Conservation (phyloP, 2,888 invertebrate species). For the Ethmia dodecea region DNA sequence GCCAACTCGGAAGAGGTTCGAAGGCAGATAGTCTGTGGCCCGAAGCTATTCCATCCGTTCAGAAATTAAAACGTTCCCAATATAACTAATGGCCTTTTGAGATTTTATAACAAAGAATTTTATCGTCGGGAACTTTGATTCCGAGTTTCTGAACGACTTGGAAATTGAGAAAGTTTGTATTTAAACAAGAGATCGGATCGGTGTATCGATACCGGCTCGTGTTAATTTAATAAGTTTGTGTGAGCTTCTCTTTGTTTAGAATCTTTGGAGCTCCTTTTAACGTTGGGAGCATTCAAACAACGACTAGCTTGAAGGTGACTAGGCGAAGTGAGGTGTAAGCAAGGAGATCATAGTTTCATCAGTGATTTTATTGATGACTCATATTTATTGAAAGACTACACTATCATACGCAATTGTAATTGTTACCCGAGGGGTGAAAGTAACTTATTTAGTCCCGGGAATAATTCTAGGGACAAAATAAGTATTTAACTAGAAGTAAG, state of each 20-base stretch:
- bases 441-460: too few relatives aligned
- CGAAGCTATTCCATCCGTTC: conserved; percentile 8
- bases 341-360: too few relatives aligned
- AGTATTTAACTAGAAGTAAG: too few relatives aligned
- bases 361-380: too few relatives aligned
- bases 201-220: conserved; percentile 11
- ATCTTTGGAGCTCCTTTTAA: too few relatives aligned
- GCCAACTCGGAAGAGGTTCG: conserved; percentile 18
- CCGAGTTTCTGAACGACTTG: conserved; percentile 19
- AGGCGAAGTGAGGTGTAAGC: too few relatives aligned
- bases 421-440: too few relatives aligned
- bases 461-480: too few relatives aligned
- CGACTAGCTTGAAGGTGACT: too few relatives aligned
- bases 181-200: conserved; percentile 20
- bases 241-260: neutral
- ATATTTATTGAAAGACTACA: too few relatives aligned
- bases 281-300: too few relatives aligned
- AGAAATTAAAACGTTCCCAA: conserved; percentile 18
- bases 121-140: conserved; percentile 21
- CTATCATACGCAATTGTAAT: too few relatives aligned
- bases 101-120: conserved; percentile 35
- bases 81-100: conserved; percentile 22
- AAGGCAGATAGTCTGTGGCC: conserved; percentile 21
- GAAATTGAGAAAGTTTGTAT: conserved; percentile 31
- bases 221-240: conserved; percentile 10